Evolutionary conservation across 2,888 invertebrate genomes (phyloP), one percentile per base, ranked within the genome.

Genomic region (Allacma fusca): DNA sequence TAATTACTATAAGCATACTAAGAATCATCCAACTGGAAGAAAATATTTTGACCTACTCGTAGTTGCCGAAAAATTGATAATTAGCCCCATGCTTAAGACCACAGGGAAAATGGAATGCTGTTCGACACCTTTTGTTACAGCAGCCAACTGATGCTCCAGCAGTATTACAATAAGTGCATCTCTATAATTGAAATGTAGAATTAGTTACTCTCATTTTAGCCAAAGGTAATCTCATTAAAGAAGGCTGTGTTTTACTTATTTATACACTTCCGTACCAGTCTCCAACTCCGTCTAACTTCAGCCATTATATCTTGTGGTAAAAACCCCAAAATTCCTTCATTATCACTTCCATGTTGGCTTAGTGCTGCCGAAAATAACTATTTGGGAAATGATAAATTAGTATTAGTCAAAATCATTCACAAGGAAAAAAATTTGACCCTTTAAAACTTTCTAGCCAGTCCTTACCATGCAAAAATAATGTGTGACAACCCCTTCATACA

Each of bases 291-390:
- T n/a, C 87, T 87, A 0, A 91, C 85, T 87, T 95, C 95, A 28
- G 88, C 88, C 16, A 87, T 81, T 24, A 95, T 94, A 85, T 95
- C 95, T 0, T 86, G 84, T 0, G 89, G 87, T 43, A 92, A 85
- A 85, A 95, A 95, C 0, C 94, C 93, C 80, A 92, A 88, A 29
- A 95, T 90, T 0, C 93, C 94, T 75, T 92, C 90, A 4, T 89
- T 86, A 79, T 92, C 93, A 7, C 85, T 85, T 0, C 92, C 93
- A 80, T 89, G 90, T 84, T 94, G 94, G 59, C 89, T 86, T 83
- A 94, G 87, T 77, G 91, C 91, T 5, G 92, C 91, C 0, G 93
- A 91, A 65, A 94, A 86, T 16, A 94, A 87, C 93, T 93, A 85
- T n/a, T 87, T 88, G 79, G 83, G 84, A 59, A 77, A 43, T 62